phyloP scores from a whole-genome alignment of 2,113 vertebrate genomes.

The Periophthalmodon schlosseri region DNA sequence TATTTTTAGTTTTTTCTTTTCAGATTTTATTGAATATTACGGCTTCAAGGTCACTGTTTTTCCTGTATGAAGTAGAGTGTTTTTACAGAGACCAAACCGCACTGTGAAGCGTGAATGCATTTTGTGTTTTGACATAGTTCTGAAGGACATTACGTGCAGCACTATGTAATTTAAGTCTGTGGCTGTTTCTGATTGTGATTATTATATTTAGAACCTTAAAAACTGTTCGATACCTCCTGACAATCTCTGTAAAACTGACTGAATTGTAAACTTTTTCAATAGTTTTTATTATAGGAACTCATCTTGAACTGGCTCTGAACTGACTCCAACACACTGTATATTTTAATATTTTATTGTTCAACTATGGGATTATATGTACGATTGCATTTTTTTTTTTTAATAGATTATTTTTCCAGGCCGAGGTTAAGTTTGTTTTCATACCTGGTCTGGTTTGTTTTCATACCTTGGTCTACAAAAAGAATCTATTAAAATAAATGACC shows the following conservation, averaged over 20 bases:
- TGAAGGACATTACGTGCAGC: background rate
- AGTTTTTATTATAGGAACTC: too few relatives aligned
- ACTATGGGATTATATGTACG: background rate
- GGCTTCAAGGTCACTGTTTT: background rate
- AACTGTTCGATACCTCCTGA: background rate
- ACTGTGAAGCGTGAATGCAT: conserved; percentile 16
- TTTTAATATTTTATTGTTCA: background rate
- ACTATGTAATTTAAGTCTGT: background rate
- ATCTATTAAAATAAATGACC: too few relatives aligned
- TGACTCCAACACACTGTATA: background rate
- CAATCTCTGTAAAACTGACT: conserved; percentile 2
- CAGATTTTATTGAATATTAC: background rate
- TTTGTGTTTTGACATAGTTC: conserved; percentile 1
- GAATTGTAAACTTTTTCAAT: background rate
- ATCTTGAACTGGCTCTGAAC: too few relatives aligned
- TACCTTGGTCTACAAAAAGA: too few relatives aligned
- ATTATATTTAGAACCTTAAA: background rate
- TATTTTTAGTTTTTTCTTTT: background rate
- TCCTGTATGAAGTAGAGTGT: background rate
- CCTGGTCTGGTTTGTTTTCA: too few relatives aligned
- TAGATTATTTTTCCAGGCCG: too few relatives aligned
- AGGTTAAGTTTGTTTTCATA: too few relatives aligned
- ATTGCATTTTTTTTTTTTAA: background rate
- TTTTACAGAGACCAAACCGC: background rate
- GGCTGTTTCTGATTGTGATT: background rate